Conservation (phyloP, 2,888 invertebrate genomes). For the Tipula lateralis region DNA sequence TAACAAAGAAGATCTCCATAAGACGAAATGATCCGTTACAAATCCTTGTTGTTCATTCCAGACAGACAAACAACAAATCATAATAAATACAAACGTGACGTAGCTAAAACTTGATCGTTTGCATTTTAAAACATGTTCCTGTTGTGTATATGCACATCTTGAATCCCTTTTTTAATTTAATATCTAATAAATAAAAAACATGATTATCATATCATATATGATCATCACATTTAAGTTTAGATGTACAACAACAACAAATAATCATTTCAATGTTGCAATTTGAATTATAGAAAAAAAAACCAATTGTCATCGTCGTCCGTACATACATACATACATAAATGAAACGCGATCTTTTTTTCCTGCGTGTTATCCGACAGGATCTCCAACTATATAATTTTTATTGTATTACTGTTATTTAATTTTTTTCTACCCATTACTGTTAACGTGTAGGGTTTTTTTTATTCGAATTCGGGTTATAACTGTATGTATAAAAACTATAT, state of each 20-base stretch:
- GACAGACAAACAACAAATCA: neutral
- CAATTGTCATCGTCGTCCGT: neutral
- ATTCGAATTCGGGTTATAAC: neutral
- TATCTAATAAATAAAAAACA: neutral
- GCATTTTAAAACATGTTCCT: neutral
- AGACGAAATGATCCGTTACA: neutral
- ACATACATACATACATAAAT: neutral
- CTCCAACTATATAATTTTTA: neutral
- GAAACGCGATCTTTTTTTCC: slow-evolving; percentile 14
- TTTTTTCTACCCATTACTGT: neutral
- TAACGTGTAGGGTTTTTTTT: neutral
- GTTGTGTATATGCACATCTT: neutral
- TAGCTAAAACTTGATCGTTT: neutral
- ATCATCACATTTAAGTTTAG: neutral
- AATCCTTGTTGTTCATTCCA: neutral
- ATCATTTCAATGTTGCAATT: neutral
- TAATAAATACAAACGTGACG: neutral
- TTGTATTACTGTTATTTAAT: neutral
- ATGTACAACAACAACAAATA: neutral
- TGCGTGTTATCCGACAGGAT: neutral
- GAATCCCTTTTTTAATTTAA: neutral
- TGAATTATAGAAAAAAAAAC: neutral
- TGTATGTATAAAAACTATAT: neutral
- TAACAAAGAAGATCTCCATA: no score
- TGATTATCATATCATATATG: neutral